Evolutionary conservation across 92 coral and sea anemone species (phyloP).

Genomic region (Zoanthus gigantus): DNA sequence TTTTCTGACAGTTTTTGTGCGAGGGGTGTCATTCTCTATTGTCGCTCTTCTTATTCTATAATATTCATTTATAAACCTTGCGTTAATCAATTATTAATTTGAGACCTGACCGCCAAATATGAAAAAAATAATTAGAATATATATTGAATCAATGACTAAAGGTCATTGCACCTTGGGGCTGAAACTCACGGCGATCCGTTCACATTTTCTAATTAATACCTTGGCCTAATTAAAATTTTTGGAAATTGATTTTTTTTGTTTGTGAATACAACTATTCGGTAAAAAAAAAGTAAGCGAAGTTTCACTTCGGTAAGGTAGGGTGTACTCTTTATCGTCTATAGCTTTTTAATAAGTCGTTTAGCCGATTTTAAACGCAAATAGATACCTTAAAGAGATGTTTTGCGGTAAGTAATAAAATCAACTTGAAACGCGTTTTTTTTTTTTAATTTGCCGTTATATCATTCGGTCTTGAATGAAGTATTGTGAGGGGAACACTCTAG

Average conservation of each 20-base stretch:
- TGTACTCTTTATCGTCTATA: constrained; percentile 5
- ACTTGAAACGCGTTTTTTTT: constrained; percentile 47
- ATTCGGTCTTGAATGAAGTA: constrained; percentile 38
- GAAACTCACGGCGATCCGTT: constrained; percentile 43
- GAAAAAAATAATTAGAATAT: constrained; percentile 72
- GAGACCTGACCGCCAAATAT: constrained; percentile 78
- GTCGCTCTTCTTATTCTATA: constrained; percentile 70
- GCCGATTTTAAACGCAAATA: constrained; percentile 2
- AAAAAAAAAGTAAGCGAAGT: not conserved
- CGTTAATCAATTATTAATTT: constrained; percentile 86
- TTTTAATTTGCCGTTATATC: constrained; percentile 64
- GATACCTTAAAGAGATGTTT: constrained; percentile 24
- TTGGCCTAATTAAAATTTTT: constrained; percentile 42
- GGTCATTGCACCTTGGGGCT: constrained; percentile 87
- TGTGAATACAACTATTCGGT: constrained; percentile 34
- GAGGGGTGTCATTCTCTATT: constrained; percentile 84
- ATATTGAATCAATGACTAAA: constrained; percentile 67
- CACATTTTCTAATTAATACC: constrained; percentile 40
- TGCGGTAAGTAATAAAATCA: constrained; percentile 56
- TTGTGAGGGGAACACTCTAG: constrained; percentile 34
- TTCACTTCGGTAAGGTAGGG: not conserved
- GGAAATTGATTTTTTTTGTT: constrained; percentile 38
- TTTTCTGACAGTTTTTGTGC: constrained; percentile 71
- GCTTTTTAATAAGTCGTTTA: constrained; percentile 25
- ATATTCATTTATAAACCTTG: constrained; percentile 88